Conservation (phyloP, 2,888 invertebrate species). For the Mesorhabditis belari region DNA sequence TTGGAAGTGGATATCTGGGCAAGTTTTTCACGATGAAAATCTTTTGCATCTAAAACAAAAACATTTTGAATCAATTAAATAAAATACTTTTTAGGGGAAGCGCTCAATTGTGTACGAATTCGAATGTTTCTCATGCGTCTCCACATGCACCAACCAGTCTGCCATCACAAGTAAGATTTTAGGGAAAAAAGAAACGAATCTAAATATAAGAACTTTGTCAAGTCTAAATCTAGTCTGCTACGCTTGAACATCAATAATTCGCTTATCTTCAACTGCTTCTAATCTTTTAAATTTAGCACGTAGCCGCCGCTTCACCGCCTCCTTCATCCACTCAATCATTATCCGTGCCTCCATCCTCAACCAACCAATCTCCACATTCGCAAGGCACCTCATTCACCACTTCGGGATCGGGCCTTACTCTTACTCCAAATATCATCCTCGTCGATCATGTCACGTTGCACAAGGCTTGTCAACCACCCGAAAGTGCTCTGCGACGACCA, state of each 20-base stretch:
- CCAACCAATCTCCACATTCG: neutral
- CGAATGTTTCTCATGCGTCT: neutral
- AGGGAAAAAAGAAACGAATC: neutral
- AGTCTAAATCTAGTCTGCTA: too few species aligned
- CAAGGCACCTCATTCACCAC: neutral
- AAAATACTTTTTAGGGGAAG: neutral
- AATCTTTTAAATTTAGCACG: neutral
- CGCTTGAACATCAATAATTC: neutral
- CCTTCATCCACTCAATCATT: neutral
- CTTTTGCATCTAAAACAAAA: neutral
- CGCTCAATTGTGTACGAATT: neutral
- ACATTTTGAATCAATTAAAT: neutral
- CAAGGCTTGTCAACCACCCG: constrained; percentile 2
- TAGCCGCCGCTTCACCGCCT: neutral
- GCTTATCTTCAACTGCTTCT: neutral
- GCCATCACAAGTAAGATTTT: neutral
- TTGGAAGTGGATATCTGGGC: constrained; percentile 12
- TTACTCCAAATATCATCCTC: constrained; percentile 1
- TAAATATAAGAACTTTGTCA: neutral
- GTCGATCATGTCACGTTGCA: constrained; percentile 3
- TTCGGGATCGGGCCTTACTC: neutral
- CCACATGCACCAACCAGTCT: neutral
- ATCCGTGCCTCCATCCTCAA: neutral
- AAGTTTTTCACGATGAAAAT: neutral
- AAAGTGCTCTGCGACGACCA: too few species aligned